These are phyloP conservation scores for Aptenodytes forsteri DNA, from an alignment of 2,113 vertebrate genomes.

Conservation along the genomic window DNA sequence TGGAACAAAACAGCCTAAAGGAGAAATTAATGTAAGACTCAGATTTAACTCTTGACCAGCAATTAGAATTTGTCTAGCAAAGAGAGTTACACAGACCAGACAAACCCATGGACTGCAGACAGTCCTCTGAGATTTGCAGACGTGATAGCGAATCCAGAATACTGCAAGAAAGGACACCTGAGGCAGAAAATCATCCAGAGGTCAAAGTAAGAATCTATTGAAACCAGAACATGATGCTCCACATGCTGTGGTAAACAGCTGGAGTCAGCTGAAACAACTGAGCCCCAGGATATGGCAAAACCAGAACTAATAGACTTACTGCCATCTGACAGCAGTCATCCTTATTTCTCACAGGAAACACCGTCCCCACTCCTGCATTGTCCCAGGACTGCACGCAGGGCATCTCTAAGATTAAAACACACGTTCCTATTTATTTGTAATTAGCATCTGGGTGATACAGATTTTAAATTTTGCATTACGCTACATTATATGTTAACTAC, in stretches of 20 bases:
- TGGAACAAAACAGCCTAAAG: constrained; percentile 5
- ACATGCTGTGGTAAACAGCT: constrained; percentile 47
- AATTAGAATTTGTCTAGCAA: neutral
- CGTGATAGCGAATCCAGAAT: neutral
- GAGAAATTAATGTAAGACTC: neutral
- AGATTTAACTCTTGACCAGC: neutral
- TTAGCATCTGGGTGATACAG: neutral
- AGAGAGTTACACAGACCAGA: neutral
- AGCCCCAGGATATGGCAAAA: constrained; percentile 42
- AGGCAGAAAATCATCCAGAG: constrained; percentile 23
- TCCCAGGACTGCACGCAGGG: neutral
- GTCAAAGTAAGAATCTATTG: constrained; percentile 7
- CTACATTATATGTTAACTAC: neutral
- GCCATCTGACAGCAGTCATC: neutral
- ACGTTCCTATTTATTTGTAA: neutral
- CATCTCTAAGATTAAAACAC: neutral
- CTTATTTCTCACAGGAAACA: neutral
- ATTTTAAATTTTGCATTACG: neutral
- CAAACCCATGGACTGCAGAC: neutral
- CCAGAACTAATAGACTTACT: neutral
- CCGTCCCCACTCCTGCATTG: neutral
- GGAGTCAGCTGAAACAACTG: constrained; percentile 40
- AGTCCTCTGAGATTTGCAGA: neutral
- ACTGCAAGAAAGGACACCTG: constrained; percentile 16
- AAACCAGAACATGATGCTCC: neutral